Conservation (phyloP, 2,113 vertebrate species). For the Grallaria varia region DNA sequence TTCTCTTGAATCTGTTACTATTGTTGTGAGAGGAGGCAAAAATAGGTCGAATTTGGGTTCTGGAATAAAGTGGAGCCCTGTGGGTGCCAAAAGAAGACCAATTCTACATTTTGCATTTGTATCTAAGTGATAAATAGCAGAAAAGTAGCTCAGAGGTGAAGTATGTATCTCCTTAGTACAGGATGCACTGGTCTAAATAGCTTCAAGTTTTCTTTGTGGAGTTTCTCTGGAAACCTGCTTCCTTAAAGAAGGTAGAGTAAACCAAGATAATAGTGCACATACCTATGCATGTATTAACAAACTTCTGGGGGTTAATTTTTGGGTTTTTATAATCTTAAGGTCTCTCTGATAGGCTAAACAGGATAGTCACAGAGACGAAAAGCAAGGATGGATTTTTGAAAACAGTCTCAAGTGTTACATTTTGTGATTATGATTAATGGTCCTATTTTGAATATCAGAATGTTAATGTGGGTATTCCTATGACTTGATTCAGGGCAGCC, state of each 20-base stretch:
- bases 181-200: neutral
- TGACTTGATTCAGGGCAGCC: neutral
- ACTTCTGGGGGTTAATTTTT: accelerated
- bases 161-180: neutral
- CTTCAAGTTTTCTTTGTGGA: neutral
- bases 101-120: neutral
- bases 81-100: neutral
- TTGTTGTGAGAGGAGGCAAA: neutral
- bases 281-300: neutral
- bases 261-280: neutral
- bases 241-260: neutral
- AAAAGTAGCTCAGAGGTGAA: neutral
- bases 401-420: neutral
- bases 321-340: neutral
- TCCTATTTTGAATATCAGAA: neutral
- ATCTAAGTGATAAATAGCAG: neutral
- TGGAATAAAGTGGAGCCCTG: neutral
- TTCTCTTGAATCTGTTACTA: neutral
- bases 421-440: neutral
- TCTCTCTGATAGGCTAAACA: neutral
- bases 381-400: neutral
- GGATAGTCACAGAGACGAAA: neutral
- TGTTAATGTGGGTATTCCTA: neutral
- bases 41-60: neutral
- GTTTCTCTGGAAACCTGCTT: neutral